Percentiles rank a stretch among this genome's conserved stretches.
Conservation (phyloP, 2,797 vertebrate genomes). For the Cichlasoma orientale region DNA sequence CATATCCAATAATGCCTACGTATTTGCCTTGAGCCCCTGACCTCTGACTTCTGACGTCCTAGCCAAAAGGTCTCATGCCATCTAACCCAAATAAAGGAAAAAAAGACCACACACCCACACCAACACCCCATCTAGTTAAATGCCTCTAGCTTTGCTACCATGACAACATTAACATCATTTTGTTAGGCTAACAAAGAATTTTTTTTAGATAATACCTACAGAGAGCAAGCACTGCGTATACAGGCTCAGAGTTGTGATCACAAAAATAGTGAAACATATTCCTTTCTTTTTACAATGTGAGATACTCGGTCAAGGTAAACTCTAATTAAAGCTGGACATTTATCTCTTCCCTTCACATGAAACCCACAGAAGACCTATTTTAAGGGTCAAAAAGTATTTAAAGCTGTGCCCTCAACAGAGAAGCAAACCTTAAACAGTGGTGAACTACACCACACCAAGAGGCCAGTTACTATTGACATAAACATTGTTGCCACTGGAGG, state of each 20-base stretch:
- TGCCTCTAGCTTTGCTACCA: conserved; percentile 38
- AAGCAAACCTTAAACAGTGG: conserved; percentile 9
- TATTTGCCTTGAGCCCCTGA: conserved; percentile 39
- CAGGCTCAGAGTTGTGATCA: conserved; percentile 7
- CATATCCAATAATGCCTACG: conserved; percentile 25
- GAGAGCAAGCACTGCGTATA: not conserved
- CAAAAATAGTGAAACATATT: not conserved
- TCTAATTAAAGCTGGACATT: conserved; percentile 42
- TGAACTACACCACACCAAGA: conserved; percentile 12
- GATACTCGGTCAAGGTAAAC: conserved; percentile 28
- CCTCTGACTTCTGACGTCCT: conserved; percentile 52
- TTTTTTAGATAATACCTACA: conserved; percentile 31
- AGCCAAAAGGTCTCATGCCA: conserved; percentile 30
- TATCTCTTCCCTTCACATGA: conserved; percentile 11
- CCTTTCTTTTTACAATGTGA: conserved; percentile 39
- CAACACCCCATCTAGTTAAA: conserved; percentile 30
- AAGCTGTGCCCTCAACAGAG: conserved; percentile 7
- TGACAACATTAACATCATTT: conserved; percentile 50
- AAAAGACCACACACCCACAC: conserved; percentile 51
- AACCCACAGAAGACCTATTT: not conserved
- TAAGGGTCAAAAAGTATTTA: conserved; percentile 22
- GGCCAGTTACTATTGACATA: conserved; percentile 15
- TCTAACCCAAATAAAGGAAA: conserved; percentile 31
- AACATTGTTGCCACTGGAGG: conserved; percentile 1
- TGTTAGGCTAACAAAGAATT: conserved; percentile 26